phyloP scores from a whole-genome alignment of 30 jellyfish, hydroid and myxozoan species.

The Aurelia aurita region DNA sequence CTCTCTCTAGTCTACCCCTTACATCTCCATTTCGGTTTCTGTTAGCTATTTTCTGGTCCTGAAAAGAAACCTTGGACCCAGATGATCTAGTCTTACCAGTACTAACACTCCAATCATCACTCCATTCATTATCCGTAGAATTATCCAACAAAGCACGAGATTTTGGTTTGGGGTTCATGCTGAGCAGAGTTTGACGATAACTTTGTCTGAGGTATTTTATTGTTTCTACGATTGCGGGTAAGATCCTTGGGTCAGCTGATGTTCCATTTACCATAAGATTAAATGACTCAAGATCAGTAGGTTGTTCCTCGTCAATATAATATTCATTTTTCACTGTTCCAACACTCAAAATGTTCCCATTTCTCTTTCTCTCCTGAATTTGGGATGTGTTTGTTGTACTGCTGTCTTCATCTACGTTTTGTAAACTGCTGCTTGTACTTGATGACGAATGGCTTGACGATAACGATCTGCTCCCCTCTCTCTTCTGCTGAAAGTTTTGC shows the following conservation, averaged over 20 bases:
- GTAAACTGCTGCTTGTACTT: not conserved
- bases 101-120: constrained; percentile 27
- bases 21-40: no score
- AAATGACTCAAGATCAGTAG: constrained; percentile 35
- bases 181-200: constrained; percentile 44
- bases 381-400: not conserved
- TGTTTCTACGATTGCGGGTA: constrained; percentile 65
- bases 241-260: constrained; percentile 51
- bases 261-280: constrained; percentile 55
- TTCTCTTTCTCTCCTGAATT: not conserved
- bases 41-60: no score
- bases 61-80: not conserved
- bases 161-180: constrained; percentile 39
- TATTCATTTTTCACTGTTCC: not conserved
- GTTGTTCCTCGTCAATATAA: constrained; percentile 62
- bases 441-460: not conserved
- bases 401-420: not conserved
- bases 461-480: not conserved
- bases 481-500: not conserved
- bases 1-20: no score
- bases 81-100: not conserved
- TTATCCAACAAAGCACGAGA: constrained; percentile 3
- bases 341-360: not conserved
- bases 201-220: constrained; percentile 33
- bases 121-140: constrained; percentile 9